Conservation (phyloP, 2,113 vertebrate species). For the Cynocephalus volans region DNA sequence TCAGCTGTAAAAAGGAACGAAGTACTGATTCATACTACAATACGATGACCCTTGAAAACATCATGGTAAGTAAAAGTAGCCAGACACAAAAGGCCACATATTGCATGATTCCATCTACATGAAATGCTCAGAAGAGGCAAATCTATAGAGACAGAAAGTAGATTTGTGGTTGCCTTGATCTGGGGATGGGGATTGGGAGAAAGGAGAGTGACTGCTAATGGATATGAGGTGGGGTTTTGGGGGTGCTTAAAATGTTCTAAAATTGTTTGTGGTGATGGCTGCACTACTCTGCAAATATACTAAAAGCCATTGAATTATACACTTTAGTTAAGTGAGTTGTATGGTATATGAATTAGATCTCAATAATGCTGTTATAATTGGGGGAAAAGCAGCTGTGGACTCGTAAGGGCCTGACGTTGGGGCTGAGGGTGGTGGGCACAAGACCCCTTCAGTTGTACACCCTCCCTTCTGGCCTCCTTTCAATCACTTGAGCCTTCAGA, state of each 20-base stretch:
- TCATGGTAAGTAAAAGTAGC: background rate
- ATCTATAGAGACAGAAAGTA: background rate
- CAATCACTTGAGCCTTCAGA: background rate
- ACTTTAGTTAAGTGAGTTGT: background rate
- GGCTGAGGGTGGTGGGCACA: rapidly evolving
- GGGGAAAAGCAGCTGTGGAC: background rate
- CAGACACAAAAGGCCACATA: background rate
- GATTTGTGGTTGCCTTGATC: background rate
- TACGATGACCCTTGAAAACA: background rate
- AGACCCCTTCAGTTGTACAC: rapidly evolving
- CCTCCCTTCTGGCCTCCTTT: background rate
- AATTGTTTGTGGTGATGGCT: background rate
- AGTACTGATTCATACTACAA: background rate
- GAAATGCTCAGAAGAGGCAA: background rate
- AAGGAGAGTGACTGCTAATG: background rate
- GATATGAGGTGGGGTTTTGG: background rate
- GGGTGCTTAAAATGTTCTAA: background rate
- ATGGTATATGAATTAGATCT: background rate
- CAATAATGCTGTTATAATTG: background rate
- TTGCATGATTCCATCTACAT: background rate
- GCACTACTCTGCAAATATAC: background rate
- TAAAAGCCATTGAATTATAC: background rate
- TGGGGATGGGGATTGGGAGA: background rate
- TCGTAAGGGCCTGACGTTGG: background rate
- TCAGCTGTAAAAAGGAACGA: background rate